These are phyloP conservation scores for Ceraclea dissimilis DNA, from an alignment of 2,888 invertebrate species.

Conservation along the genomic window DNA sequence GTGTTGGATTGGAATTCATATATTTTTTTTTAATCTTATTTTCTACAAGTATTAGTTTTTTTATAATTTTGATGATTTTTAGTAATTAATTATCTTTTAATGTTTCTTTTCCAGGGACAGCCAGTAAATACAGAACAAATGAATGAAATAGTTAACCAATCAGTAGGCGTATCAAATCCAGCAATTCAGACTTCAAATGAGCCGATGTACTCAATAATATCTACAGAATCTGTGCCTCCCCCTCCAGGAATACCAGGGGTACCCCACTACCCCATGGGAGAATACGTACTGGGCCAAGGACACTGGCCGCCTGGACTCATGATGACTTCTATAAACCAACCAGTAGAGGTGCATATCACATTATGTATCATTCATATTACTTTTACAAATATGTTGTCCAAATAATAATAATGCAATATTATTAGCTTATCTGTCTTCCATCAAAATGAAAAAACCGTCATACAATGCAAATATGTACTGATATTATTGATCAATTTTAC, in stretches of 20 bases:
- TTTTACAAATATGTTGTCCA: too few species aligned
- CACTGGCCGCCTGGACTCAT: conserved; percentile 44
- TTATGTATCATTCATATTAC: too few species aligned
- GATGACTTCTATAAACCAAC: conserved; percentile 40
- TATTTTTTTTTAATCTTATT: too few species aligned
- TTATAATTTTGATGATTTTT: too few species aligned
- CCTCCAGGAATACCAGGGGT: conserved; percentile 41
- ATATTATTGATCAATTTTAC: too few species aligned
- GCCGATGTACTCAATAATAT: conserved; percentile 16
- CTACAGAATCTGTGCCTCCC: conserved; percentile 28
- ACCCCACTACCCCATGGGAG: conserved; percentile 44
- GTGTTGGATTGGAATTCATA: too few species aligned
- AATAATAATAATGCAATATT: too few species aligned
- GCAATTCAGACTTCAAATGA: conserved; percentile 16
- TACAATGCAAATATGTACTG: too few species aligned
- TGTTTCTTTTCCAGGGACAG: conserved; percentile 16
- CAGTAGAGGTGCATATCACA: conserved; percentile 49
- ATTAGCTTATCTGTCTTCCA: too few species aligned
- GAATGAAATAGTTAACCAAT: conserved; percentile 20
- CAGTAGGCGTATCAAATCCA: conserved; percentile 13
- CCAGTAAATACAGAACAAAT: conserved; percentile 21
- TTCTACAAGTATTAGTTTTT: too few species aligned
- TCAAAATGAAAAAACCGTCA: too few species aligned
- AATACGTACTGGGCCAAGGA: conserved; percentile 40
- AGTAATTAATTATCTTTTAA: too few species aligned